Evolutionary conservation across 2,797 vertebrate species (phyloP).

Genomic region (Aphelocoma californica): DNA sequence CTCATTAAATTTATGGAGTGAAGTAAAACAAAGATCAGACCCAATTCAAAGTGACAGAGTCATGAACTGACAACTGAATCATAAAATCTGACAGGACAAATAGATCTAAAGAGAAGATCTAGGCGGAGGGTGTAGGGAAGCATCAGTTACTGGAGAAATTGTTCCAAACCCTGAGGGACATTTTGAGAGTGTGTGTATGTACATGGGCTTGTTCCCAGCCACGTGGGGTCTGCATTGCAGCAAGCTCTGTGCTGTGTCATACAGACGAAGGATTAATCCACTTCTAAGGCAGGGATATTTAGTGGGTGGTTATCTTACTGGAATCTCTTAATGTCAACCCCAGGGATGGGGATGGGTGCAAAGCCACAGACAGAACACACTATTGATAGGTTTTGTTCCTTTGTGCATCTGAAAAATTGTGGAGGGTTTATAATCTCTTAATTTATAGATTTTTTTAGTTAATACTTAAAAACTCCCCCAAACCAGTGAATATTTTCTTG

Average conservation of each 20-base stretch:
- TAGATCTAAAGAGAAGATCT: not conserved
- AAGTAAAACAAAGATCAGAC: not conserved
- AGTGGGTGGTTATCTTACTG: not conserved
- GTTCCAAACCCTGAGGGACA: not conserved
- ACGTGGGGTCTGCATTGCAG: conserved; percentile 60
- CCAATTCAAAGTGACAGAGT: not conserved
- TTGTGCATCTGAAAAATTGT: not conserved
- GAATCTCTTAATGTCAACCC: not conserved
- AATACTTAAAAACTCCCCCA: not conserved
- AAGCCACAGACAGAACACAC: not conserved
- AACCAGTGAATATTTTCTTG: not conserved
- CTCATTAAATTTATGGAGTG: not conserved
- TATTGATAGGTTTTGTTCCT: not conserved
- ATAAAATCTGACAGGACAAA: not conserved
- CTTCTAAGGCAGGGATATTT: not conserved
- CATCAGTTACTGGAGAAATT: not conserved
- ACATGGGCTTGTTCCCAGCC: not conserved
- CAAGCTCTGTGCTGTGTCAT: conserved; percentile 55
- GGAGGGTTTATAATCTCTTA: not conserved
- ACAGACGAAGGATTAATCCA: not conserved
- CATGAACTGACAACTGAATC: not conserved
- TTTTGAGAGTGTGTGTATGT: not conserved
- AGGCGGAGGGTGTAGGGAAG: not conserved
- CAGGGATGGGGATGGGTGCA: not conserved
- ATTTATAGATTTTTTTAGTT: not conserved